Evolutionary conservation across 2,888 invertebrate species (phyloP), one percentile per base, ranked within the genome.

Genomic region (Heliconius aoede): DNA sequence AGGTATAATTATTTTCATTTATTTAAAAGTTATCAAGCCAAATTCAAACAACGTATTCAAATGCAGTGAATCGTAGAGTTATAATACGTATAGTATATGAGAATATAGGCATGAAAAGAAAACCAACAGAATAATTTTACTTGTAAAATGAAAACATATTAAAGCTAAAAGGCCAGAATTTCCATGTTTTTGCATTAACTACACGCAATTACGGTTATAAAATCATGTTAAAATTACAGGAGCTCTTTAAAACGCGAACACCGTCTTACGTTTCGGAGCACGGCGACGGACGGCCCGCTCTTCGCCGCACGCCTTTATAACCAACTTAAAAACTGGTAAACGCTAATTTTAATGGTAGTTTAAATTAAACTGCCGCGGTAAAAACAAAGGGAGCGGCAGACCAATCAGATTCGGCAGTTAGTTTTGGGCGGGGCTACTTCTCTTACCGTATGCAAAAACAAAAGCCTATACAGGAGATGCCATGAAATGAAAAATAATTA

Each of bases 401-500:
- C 93, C 93, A 94, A 94, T 93, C 92, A 87, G 84, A 81, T 85
- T 82, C 81, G 82, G 83, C 85, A 87, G 87, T 86, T 86, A 86
- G 82, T 81, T 80, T 81, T 85, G 89, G 94, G 94, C 93, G 94
- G 88, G 88, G 91, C 88, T 85, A 74, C 86, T 88, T 88, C 84
- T 87, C 84, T 81, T 85, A 86, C 86, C 88, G 86, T 85, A 87
- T 88, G 89, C 87, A 87, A 86, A 89, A 84, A 89, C 89, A 91
- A 90, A 90, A 89, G 85, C 86, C 87, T 83, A 83, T 85, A 88
- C 88, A 89, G n/a, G n/a, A 89, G 90, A 88, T 87, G 87, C 89
- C 85, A 88, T 85, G 84, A 86, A 90, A 90, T 84, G 85, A 87
- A 89, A 88, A 89, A 90, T 87, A 87, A 91, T 90, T 90, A 90